A percentile compares a stretch with the other conserved stretches of the same genome.
These are phyloP conservation scores for Yoshiicerus persimilis DNA, from an alignment of 1,140 invertebrate species.

Conservation along the genomic window DNA sequence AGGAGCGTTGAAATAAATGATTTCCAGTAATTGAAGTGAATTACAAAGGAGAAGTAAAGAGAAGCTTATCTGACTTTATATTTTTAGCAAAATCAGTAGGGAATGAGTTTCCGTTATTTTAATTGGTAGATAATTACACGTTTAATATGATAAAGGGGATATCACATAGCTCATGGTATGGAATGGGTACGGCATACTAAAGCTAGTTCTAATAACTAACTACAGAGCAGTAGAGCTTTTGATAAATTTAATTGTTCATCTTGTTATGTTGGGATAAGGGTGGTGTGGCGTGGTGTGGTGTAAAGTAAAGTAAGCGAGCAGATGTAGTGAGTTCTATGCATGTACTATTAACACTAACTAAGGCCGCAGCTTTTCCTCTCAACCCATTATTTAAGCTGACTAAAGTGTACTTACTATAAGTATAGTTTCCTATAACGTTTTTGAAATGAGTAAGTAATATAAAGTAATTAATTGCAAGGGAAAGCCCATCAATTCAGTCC, in stretches of 20 bases:
- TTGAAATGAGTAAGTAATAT: constrained; percentile 6
- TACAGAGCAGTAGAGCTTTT: background rate
- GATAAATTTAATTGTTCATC: constrained; percentile 13
- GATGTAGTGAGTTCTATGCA: background rate
- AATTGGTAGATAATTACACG: background rate
- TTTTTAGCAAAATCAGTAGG: background rate
- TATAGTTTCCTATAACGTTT: background rate
- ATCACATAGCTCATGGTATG: background rate
- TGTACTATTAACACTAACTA: background rate
- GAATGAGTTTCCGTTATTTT: background rate
- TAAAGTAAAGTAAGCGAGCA: background rate
- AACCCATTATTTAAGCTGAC: background rate
- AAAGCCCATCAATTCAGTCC: background rate
- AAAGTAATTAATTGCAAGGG: constrained; percentile 25
- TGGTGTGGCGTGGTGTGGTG: background rate
- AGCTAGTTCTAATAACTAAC: too few relatives aligned
- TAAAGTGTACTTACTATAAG: background rate
- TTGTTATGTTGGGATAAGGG: background rate
- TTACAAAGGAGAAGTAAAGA: background rate
- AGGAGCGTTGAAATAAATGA: background rate
- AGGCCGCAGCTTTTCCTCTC: background rate
- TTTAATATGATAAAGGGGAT: background rate
- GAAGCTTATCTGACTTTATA: background rate
- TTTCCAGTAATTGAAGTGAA: background rate
- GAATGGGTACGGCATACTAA: background rate